A percentile compares a stretch with the other conserved stretches of the same genome.
phyloP scores from a whole-genome alignment of 2,113 vertebrate species.

The Callopanchax toddi region DNA sequence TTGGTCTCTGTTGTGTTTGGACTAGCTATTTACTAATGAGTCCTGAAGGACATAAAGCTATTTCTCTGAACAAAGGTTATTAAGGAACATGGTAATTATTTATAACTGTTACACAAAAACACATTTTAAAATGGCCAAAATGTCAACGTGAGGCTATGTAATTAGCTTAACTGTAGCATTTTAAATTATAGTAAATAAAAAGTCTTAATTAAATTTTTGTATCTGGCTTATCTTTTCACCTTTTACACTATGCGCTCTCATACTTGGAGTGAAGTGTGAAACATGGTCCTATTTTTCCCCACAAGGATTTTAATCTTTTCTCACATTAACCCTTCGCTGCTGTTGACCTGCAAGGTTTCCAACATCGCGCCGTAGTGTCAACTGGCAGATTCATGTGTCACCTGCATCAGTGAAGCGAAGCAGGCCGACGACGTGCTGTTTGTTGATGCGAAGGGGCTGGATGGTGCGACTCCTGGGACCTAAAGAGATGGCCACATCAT shows the following conservation, averaged over 20 bases:
- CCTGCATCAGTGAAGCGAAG: conserved; percentile 67
- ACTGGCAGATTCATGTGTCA: conserved; percentile 72
- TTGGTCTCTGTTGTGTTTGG: no score
- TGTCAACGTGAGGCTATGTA: no score
- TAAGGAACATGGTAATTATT: no score
- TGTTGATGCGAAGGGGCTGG: conserved; percentile 58
- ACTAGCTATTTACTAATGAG: no score
- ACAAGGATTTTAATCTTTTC: conserved; percentile 71
- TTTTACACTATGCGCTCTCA: conserved; percentile 11
- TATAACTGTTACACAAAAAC: no score
- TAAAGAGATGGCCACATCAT: conserved; percentile 42
- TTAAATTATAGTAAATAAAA: no score
- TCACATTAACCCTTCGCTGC: conserved; percentile 63
- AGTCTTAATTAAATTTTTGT: conserved; percentile 11
- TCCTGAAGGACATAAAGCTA: no score
- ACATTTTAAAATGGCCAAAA: no score
- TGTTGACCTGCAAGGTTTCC: conserved; percentile 63
- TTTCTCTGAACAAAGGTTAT: no score
- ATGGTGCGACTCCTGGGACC: conserved; percentile 57
- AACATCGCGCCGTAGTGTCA: conserved; percentile 47
- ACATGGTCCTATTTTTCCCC: conserved; percentile 45
- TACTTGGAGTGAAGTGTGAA: conserved; percentile 27
- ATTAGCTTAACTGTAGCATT: no score
- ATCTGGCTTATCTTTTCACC: conserved; percentile 12
- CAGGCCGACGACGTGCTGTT: conserved; percentile 68